Evolutionary conservation across 2,797 vertebrate genomes (phyloP).

Genomic region (Enteromius radiatus): DNA sequence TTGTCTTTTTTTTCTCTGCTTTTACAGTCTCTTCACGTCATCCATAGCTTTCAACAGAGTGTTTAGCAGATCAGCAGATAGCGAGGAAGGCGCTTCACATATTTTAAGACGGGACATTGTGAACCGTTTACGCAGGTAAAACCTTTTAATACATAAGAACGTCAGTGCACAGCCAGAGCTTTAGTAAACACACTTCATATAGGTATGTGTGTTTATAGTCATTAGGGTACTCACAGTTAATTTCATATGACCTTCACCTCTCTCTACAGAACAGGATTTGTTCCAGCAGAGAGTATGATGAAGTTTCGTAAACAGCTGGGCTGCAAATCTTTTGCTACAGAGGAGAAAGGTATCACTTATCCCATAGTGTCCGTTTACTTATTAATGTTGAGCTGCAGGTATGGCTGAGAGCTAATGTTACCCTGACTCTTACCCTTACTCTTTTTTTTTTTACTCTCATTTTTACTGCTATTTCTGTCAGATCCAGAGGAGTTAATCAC

Average conservation of each 20-base stretch:
- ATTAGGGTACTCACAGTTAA: slow-evolving; percentile 4
- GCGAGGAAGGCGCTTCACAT: slow-evolving; percentile 67
- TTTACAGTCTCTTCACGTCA: slow-evolving; percentile 79
- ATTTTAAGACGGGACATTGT: slow-evolving; percentile 79
- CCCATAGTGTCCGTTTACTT: not conserved
- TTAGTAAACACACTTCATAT: slow-evolving; percentile 7
- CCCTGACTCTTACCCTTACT: not conserved
- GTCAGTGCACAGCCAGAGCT: not conserved
- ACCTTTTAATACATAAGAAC: not conserved
- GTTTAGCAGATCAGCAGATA: slow-evolving; percentile 69
- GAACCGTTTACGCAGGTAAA: slow-evolving; percentile 81
- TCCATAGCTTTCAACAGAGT: slow-evolving; percentile 76
- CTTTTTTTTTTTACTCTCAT: not conserved
- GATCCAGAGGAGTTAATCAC: slow-evolving; percentile 85
- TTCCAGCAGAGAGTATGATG: slow-evolving; percentile 82
- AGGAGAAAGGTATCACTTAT: slow-evolving; percentile 80
- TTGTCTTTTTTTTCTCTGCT: slow-evolving; percentile 30
- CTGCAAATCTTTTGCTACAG: slow-evolving; percentile 79
- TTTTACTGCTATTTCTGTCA: slow-evolving; percentile 55
- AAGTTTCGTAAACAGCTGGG: slow-evolving; percentile 82
- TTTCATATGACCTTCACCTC: slow-evolving; percentile 15
- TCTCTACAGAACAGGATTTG: slow-evolving; percentile 79
- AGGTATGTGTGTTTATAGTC: slow-evolving; percentile 16
- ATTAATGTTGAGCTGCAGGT: not conserved
- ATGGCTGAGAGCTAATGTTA: not conserved